phyloP scores from a whole-genome alignment of 1,140 invertebrate species.

The Coboldia fuscipes region DNA sequence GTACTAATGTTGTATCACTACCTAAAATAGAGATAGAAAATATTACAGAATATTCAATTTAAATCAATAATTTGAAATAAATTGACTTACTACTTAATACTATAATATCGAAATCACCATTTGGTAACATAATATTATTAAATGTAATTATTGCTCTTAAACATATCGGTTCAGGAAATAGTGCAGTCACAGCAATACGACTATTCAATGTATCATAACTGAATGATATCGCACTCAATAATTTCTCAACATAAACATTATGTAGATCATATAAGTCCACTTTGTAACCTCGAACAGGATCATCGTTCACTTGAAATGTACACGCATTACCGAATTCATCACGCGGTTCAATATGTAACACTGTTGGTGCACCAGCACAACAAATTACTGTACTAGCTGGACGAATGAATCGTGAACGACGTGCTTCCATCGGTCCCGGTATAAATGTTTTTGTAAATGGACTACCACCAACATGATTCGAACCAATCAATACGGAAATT shows the following conservation, averaged over 20 bases:
- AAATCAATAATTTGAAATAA: conserved; percentile 2
- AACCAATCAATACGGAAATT: conserved; percentile 59
- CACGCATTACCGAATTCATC: conserved; percentile 80
- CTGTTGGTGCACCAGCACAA: conserved; percentile 49
- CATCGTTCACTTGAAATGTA: conserved; percentile 32
- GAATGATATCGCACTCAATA: conserved; percentile 30
- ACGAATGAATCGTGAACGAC: conserved; percentile 63
- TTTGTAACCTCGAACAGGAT: conserved; percentile 29
- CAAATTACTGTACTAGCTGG: conserved; percentile 74
- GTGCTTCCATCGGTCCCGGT: conserved; percentile 57
- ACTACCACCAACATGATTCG: conserved; percentile 30
- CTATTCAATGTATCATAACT: conserved; percentile 31
- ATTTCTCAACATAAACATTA: conserved; percentile 22
- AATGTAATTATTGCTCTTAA: conserved; percentile 67
- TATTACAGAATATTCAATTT: not conserved
- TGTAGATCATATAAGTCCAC: conserved; percentile 30
- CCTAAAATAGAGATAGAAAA: conserved; percentile 23
- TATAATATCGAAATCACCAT: conserved; percentile 84
- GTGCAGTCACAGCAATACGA: conserved; percentile 25
- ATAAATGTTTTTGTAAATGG: conserved; percentile 36
- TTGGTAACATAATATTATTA: conserved; percentile 52
- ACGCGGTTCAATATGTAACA: conserved; percentile 66
- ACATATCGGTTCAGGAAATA: conserved; percentile 38
- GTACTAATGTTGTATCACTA: conserved; percentile 58
- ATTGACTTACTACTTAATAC: conserved; percentile 55